Evolutionary conservation across 2,797 vertebrate genomes (phyloP).

Genomic region (Discoglossus pictus): DNA sequence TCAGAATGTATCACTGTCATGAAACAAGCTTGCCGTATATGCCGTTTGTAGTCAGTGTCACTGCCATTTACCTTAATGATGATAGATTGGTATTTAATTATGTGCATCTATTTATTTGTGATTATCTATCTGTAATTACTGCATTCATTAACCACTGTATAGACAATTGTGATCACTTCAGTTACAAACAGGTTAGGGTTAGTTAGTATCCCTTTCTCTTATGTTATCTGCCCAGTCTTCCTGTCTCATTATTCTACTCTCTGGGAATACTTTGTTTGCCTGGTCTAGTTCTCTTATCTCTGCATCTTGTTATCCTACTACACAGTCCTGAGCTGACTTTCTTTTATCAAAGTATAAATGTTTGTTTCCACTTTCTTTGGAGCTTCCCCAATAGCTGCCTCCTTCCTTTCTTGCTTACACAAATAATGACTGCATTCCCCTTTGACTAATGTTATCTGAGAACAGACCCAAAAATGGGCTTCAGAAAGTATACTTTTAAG

Average conservation of each 20-base stretch:
- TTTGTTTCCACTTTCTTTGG: conserved; percentile 14
- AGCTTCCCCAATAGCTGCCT: conserved; percentile 1
- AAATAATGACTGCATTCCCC: conserved; percentile 3
- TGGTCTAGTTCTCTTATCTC: conserved; percentile 20
- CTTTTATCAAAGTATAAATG: not conserved
- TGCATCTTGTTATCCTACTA: conserved; percentile 1
- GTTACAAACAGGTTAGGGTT: too few species aligned
- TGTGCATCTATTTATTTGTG: not conserved
- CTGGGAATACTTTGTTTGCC: not conserved
- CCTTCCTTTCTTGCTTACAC: not conserved
- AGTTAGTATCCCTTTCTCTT: not conserved
- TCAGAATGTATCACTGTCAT: too few species aligned
- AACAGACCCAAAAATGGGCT: conserved; percentile 4
- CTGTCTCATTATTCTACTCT: conserved; percentile 2
- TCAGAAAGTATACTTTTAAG: too few species aligned
- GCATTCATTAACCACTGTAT: too few species aligned
- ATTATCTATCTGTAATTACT: too few species aligned
- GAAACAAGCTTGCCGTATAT: too few species aligned
- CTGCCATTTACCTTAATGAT: not conserved
- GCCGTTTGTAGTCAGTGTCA: too few species aligned
- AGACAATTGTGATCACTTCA: not conserved
- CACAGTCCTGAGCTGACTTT: conserved; percentile 15
- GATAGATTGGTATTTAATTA: not conserved
- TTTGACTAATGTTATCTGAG: conserved; percentile 24
- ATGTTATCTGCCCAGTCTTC: not conserved